phyloP scores from a whole-genome alignment of 2,888 invertebrate genomes.

The Leuctra nigra region DNA sequence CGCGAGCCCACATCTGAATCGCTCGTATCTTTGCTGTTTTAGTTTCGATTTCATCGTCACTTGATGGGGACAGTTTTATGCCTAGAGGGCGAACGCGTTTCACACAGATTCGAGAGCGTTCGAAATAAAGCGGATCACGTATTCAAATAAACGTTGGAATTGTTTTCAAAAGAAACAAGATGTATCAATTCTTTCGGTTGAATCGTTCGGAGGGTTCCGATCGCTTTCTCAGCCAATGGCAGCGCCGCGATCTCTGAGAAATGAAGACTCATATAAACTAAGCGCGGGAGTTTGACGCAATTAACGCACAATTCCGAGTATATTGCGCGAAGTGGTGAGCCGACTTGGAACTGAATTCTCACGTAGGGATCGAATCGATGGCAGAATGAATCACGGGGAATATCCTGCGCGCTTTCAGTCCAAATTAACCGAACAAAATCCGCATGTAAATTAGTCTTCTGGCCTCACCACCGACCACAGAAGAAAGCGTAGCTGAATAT shows the following conservation, averaged over 20 bases:
- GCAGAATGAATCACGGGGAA: slow-evolving; percentile 15
- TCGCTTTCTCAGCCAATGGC: too few relatives aligned
- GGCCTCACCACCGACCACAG: slow-evolving; percentile 5
- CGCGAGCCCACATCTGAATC: not conserved
- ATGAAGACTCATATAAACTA: too few relatives aligned
- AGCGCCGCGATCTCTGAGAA: too few relatives aligned
- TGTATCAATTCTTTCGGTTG: too few relatives aligned
- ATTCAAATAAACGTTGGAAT: too few relatives aligned
- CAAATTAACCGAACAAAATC: slow-evolving; percentile 16
- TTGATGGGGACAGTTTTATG: slow-evolving; percentile 11
- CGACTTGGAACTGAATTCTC: not conserved
- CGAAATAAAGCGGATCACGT: too few relatives aligned
- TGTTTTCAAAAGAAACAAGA: too few relatives aligned
- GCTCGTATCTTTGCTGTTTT: not conserved
- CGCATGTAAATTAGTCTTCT: not conserved
- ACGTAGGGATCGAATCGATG: not conserved
- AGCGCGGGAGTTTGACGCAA: too few relatives aligned
- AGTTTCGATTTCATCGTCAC: slow-evolving; percentile 11
- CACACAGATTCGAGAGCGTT: too few relatives aligned
- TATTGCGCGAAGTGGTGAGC: not conserved
- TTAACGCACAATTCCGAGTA: too few relatives aligned
- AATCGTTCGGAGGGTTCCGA: too few relatives aligned
- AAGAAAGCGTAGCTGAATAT: slow-evolving; percentile 9
- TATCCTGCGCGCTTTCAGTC: not conserved
- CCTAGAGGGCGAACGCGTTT: not conserved